A percentile compares a stretch with the other conserved stretches of the same genome.
These are phyloP conservation scores for Rosalia funebris DNA, from an alignment of 2,888 invertebrate genomes.

Conservation along the genomic window DNA sequence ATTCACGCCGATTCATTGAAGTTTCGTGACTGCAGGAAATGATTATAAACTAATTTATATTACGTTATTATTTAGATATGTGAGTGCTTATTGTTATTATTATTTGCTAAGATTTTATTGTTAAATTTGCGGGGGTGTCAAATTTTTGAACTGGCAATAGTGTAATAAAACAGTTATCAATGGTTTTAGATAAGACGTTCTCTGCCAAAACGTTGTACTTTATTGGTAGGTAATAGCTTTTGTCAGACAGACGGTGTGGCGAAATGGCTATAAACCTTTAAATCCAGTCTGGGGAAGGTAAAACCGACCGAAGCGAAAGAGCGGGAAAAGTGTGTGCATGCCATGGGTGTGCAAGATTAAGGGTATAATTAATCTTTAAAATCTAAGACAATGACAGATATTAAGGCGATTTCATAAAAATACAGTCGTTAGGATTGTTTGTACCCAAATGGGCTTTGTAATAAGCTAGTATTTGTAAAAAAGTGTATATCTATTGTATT, in stretches of 20 bases:
- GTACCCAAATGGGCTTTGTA: too few species aligned
- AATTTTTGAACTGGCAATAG: background rate
- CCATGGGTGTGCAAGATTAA: background rate
- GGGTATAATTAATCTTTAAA: too few species aligned
- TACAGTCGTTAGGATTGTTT: too few species aligned
- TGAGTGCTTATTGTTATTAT: background rate
- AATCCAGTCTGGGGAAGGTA: background rate
- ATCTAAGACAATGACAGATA: too few species aligned
- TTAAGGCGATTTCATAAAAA: too few species aligned
- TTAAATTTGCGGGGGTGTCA: background rate
- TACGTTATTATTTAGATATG: background rate
- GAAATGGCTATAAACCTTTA: background rate
- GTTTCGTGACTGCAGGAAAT: background rate
- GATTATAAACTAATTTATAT: background rate
- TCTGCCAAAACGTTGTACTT: background rate
- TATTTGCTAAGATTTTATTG: background rate
- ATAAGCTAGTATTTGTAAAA: too few species aligned
- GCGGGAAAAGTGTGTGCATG: background rate
- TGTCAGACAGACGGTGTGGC: background rate
- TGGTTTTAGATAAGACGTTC: background rate
- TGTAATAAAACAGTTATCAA: background rate
- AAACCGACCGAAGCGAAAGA: background rate
- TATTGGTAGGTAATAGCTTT: constrained; percentile 10
- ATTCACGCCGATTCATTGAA: background rate
- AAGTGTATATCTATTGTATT: too few species aligned